Evolutionary conservation across 2,797 vertebrate species (phyloP).

Genomic region (Hoplostethus mediterraneus): DNA sequence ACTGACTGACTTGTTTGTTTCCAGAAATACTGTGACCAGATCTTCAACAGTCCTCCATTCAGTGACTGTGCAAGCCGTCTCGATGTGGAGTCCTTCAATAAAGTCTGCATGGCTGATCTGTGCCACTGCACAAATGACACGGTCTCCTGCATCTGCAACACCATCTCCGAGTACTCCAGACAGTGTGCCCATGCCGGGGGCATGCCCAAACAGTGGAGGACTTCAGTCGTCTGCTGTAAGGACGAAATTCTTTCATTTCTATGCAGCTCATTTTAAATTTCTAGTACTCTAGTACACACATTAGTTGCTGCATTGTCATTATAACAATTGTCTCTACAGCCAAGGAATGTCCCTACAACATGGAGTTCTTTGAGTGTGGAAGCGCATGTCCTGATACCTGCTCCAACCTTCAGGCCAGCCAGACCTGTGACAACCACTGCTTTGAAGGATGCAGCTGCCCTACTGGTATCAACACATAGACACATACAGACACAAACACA

Average conservation of each 20-base stretch:
- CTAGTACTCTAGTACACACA: too few relatives aligned
- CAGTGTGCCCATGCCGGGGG: slow-evolving; percentile 85
- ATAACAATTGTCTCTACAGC: slow-evolving; percentile 70
- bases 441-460: slow-evolving; percentile 89
- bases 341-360: slow-evolving; percentile 79
- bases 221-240: slow-evolving; percentile 80
- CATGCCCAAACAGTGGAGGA: slow-evolving; percentile 81
- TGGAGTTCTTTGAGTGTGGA: slow-evolving; percentile 85
- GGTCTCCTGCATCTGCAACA: slow-evolving; percentile 72
- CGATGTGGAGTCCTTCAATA: slow-evolving; percentile 63
- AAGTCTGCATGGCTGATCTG: slow-evolving; percentile 75
- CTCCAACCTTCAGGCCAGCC: slow-evolving; percentile 81
- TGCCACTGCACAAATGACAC: slow-evolving; percentile 58
- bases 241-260: background rate
- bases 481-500: background rate
- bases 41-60: slow-evolving; percentile 74
- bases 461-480: slow-evolving; percentile 73
- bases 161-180: slow-evolving; percentile 84
- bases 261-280: too few relatives aligned
- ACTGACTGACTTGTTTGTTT: background rate
- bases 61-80: slow-evolving; percentile 68
- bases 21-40: slow-evolving; percentile 78
- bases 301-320: background rate
- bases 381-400: slow-evolving; percentile 86
- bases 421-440: slow-evolving; percentile 86